phyloP scores from a whole-genome alignment of 1,140 invertebrate genomes.

The Euura saliciscinereae region DNA sequence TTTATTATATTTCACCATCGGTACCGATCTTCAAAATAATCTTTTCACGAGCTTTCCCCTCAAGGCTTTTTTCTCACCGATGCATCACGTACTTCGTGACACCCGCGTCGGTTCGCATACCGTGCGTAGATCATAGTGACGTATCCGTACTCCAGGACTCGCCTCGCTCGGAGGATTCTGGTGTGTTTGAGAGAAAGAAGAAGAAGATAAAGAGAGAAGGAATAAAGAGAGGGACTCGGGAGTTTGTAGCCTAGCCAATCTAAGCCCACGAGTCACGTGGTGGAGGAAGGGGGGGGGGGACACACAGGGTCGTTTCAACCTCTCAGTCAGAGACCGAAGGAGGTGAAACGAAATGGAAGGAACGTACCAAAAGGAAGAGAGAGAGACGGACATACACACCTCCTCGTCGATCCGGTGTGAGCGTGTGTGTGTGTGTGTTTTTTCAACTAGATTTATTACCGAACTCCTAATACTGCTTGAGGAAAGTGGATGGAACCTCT shows the following conservation, averaged over 20 bases:
- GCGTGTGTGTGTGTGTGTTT: constrained; percentile 42
- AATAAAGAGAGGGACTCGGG: neutral
- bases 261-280: neutral
- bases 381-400: neutral
- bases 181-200: no score
- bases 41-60: constrained; percentile 26
- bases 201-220: no score
- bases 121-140: constrained; percentile 48
- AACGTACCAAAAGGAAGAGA: constrained; percentile 14
- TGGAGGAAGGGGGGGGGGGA: constrained; percentile 9
- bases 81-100: constrained; percentile 44
- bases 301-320: neutral
- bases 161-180: no score
- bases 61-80: constrained; percentile 28
- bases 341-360: constrained; percentile 2
- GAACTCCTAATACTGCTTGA: constrained; percentile 47
- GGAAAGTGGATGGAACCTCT: neutral
- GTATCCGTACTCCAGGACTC: constrained; percentile 30
- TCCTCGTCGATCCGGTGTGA: no score
- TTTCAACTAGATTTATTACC: constrained; percentile 59
- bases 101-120: constrained; percentile 31
- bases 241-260: neutral
- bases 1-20: no score
- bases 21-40: neutral
- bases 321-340: constrained; percentile 11